Percentiles rank a stretch among this genome's conserved stretches.
Conservation (phyloP, 2,113 vertebrate species). For the Misgurnus mizolepis region DNA sequence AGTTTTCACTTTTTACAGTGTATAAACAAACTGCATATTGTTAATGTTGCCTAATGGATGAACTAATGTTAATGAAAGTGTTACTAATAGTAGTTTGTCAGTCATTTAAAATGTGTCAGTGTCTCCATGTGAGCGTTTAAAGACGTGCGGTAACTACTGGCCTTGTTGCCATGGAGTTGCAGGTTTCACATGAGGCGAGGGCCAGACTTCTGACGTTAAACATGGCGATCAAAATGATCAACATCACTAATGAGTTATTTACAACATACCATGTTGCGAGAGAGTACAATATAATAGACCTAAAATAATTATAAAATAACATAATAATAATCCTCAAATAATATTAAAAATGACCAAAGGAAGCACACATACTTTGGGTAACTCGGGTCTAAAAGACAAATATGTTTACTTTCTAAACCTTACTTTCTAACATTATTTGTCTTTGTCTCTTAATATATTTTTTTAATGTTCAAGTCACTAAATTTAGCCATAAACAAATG, state of each 20-base stretch:
- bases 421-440: neutral
- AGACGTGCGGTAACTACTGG: neutral
- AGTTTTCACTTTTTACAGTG: too few relatives aligned
- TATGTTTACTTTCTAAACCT: neutral
- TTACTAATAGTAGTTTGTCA: neutral
- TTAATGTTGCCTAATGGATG: too few relatives aligned
- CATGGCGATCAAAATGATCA: neutral
- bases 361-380: too few relatives aligned
- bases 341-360: too few relatives aligned
- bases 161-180: neutral
- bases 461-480: too few relatives aligned
- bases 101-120: neutral
- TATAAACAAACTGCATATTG: too few relatives aligned
- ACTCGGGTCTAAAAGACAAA: too few relatives aligned
- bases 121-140: neutral
- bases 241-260: neutral
- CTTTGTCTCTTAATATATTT: too few relatives aligned
- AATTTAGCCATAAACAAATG: too few relatives aligned
- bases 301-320: too few relatives aligned
- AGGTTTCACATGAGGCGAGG: conserved; percentile 6
- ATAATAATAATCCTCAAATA: too few relatives aligned
- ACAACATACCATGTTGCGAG: neutral
- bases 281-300: neutral
- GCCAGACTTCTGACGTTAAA: neutral
- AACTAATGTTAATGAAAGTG: too few relatives aligned